These are phyloP conservation scores for Hoplias malabaricus DNA, from an alignment of 2,113 vertebrate genomes.

Conservation along the genomic window DNA sequence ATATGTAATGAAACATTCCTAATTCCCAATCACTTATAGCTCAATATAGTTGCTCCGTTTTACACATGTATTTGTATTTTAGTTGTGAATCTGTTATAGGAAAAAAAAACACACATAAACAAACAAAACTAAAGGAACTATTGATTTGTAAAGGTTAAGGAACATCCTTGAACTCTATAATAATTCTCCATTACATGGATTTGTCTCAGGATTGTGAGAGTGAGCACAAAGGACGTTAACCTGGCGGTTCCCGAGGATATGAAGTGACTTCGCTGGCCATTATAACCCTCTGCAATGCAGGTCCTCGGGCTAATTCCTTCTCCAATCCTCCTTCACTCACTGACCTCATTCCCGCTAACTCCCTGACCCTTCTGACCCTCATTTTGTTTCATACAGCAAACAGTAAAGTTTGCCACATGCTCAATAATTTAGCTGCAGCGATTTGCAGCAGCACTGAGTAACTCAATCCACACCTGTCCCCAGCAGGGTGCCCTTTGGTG, in stretches of 20 bases:
- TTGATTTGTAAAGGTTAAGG: too few relatives aligned
- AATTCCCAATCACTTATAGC: too few relatives aligned
- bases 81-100: too few relatives aligned
- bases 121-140: too few relatives aligned
- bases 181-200: not conserved
- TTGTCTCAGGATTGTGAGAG: not conserved
- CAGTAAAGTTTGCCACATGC: not conserved
- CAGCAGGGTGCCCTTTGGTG: slow-evolving; percentile 5
- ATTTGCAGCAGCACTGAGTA: slow-evolving; percentile 29
- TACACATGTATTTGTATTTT: too few relatives aligned
- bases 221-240: not conserved
- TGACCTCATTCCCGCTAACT: not conserved
- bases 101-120: too few relatives aligned
- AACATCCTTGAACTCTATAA: not conserved
- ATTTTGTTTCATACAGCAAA: slow-evolving; percentile 8
- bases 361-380: slow-evolving; percentile 8
- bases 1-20: too few relatives aligned
- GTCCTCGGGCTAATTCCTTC: not conserved
- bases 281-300: not conserved
- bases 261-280: not conserved
- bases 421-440: not conserved
- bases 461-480: slow-evolving; percentile 35
- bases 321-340: not conserved
- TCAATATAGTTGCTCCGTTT: too few relatives aligned
- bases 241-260: not conserved